phyloP scores from a whole-genome alignment of 1,140 invertebrate species.

The Agraylea sexmaculata region DNA sequence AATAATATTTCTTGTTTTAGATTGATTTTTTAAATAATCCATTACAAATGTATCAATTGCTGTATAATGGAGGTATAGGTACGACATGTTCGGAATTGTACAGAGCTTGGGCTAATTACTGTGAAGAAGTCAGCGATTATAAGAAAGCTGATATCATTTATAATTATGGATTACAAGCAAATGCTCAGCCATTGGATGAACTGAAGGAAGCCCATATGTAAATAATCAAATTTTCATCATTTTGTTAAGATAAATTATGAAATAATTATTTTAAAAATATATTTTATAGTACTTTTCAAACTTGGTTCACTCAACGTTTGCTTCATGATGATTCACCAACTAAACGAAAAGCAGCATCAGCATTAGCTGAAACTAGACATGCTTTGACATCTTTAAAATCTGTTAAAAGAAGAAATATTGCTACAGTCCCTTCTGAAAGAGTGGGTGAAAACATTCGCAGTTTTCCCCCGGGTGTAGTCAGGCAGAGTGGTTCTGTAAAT shows the following conservation, averaged over 20 bases:
- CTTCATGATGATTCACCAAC: conserved; percentile 45
- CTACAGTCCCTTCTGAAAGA: conserved; percentile 34
- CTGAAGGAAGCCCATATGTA: conserved; percentile 59
- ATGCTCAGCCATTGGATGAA: conserved; percentile 61
- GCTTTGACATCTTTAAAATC: conserved; percentile 56
- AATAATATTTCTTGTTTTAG: conserved; percentile 36
- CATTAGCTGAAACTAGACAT: conserved; percentile 52
- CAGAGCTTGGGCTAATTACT: conserved; percentile 69
- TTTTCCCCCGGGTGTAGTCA: conserved; percentile 28
- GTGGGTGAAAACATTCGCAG: conserved; percentile 33
- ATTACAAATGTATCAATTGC: conserved; percentile 60
- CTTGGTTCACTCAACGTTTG: conserved; percentile 46
- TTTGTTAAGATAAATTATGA: conserved; percentile 1
- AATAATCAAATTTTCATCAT: conserved; percentile 21
- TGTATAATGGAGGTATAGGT: conserved; percentile 63
- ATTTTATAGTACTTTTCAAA: conserved; percentile 46
- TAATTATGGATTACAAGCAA: conserved; percentile 51
- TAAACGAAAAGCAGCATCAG: conserved; percentile 40
- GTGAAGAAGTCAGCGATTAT: conserved; percentile 60
- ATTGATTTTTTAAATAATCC: conserved; percentile 63
- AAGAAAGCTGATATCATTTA: conserved; percentile 64
- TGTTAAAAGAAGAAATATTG: conserved; percentile 43
- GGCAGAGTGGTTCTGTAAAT: conserved; percentile 24
- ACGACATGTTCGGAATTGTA: conserved; percentile 68
- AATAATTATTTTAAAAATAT: conserved; percentile 7